Base-by-base conservation (phyloP, 2,113 vertebrate genomes). In the Reinhardtius hippoglossoides region DNA sequence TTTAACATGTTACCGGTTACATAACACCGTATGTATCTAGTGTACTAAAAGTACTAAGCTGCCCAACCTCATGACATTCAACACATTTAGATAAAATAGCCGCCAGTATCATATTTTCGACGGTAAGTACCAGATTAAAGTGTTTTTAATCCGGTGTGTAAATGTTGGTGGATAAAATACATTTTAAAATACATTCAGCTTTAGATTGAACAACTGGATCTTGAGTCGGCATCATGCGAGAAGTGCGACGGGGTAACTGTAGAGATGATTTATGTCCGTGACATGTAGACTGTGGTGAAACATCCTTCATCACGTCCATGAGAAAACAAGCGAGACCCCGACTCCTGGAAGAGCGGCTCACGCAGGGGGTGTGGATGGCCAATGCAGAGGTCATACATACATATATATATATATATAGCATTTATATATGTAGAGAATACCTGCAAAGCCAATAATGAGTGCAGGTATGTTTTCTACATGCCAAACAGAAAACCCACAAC, bases 101-200 rank as follows among this genome's bases (percentile, higher is more conserved):
- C 63, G 4, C 16, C n/a, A 66, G 21, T n/a, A 31, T 14, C 62
- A 59, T 66, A 21, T 2, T 5, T 2, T 5, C 3, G 27, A 57
- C 18, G 20, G 40, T 16, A 46, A 48, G 5, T 15, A 42, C 15
- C 46, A 52, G 68, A 55, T 59, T 48, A n/a, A n/a, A 71, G n/a
- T 44, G 40, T 9, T 68, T 69, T 50, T 23, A 59, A 55, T 26
- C 12, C 20, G 48, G 44, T 37, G 48, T 48, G 52, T 56, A 46
- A 66, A 59, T 71, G 37, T 56, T 10, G 59, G 61, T 13, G 60
- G 8, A 68, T 67, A n/a, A 82, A 74, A 80, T 93, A 89, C 87
- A 92, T 91, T 93, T 89, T 67, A 18, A 82, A 74, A 80, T 93
- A 90, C 88, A 92, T 91, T 93, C 90, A 91, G 78, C 74, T 87